Conservation (phyloP, 2,888 invertebrate species). For the Trissolcus japonicus region DNA sequence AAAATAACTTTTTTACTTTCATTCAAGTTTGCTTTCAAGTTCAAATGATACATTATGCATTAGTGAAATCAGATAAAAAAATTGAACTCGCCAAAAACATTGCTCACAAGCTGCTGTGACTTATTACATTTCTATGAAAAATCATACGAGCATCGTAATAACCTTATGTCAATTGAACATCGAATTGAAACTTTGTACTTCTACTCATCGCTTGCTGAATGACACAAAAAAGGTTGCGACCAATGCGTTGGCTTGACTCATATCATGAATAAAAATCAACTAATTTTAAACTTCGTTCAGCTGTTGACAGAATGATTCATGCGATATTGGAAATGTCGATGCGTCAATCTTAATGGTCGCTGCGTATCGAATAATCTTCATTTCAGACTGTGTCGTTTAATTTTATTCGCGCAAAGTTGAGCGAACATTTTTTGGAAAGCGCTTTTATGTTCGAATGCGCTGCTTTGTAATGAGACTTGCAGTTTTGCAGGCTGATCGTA, state of each 20-base stretch:
- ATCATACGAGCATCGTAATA: no score
- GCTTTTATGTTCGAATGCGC: no score
- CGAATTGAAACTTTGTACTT: no score
- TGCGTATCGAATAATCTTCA: conserved; percentile 22
- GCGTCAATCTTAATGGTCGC: conserved; percentile 31
- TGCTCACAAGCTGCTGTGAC: no score
- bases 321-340: conserved; percentile 30
- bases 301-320: conserved; percentile 28
- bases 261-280: conserved; percentile 4
- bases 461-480: conserved; percentile 26
- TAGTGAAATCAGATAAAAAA: no score
- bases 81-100: no score
- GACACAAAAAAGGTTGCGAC: background rate
- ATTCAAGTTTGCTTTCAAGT: no score
- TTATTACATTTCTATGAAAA: no score
- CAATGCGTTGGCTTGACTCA: conserved; percentile 3
- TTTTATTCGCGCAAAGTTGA: conserved; percentile 3
- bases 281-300: conserved; percentile 1
- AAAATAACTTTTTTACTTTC: no score
- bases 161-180: no score
- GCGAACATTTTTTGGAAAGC: background rate
- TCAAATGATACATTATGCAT: no score
- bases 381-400: conserved; percentile 13
- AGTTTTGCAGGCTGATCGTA: conserved; percentile 26
- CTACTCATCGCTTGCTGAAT: background rate